Evolutionary conservation across 2,113 vertebrate genomes (phyloP), one percentile per base, ranked within the genome.

Genomic region (Ophthalmolycus amberensis): DNA sequence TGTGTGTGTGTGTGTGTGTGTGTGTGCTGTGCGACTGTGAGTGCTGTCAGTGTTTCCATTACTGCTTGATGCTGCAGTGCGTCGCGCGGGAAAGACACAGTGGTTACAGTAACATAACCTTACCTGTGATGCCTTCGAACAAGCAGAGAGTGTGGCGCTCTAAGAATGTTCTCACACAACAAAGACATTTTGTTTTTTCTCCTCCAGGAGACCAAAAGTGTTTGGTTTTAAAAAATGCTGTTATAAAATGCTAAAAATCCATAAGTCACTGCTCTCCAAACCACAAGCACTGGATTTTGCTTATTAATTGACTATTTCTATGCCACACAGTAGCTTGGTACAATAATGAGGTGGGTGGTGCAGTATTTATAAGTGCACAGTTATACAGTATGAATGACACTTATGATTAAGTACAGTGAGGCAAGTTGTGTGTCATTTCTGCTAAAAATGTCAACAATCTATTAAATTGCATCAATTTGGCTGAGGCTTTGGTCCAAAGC

Each of bases 121-220:
- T 2, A 4, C 7, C 27, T 72, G 34, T 60, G 18, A 63, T 46
- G 50, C 42, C 16, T 37, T 64, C 3, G 73, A 78, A 75, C 44
- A 66, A 48, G 29, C 52, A 56, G 27, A 69, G 37, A n/a, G 64
- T 69, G 66, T 50, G 44, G 48, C 34, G 44, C 16, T 69, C 66
- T 20, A 11, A 22, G 44, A 22, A 50, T 50, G 27, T 48, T 48
- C 46, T 69, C 18, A 25, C 20, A 65, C 5, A 18, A 64, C 58
- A 54, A 40, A 50, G 40, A 10, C 15, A 29, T 44, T 20, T 74
- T 2, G 18, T 50, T 20, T 50, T 12, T 8, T 16, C 29, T 27
- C 73, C 46, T 42, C 25, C 50, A 48, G n/a, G 54, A 20, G 52
- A 62, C 32, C 42, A 63, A 70, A 79, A 29, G 16, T 20, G 14